These are phyloP conservation scores for Falco novaeseelandiae DNA, from an alignment of 2,797 vertebrate genomes.

Conservation along the genomic window DNA sequence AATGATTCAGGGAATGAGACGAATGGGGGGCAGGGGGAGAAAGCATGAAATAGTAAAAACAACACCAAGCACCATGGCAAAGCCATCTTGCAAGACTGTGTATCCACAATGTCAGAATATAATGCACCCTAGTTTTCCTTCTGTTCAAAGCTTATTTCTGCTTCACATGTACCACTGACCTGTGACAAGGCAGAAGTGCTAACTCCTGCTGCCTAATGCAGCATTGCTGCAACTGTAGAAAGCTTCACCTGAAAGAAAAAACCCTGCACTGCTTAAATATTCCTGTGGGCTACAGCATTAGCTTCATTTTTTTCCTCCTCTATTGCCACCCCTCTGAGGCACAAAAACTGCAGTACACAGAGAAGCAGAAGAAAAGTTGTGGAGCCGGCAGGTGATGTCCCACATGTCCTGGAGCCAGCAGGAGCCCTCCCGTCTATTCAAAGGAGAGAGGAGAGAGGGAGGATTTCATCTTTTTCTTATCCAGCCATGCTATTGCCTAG, in stretches of 20 bases:
- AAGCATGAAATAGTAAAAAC: not conserved
- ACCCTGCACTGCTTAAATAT: not conserved
- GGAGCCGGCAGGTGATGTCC: not conserved
- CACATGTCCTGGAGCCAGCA: not conserved
- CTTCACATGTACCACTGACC: not conserved
- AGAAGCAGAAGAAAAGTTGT: not conserved
- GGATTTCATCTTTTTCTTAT: not conserved
- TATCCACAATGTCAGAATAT: not conserved
- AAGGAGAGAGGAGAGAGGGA: not conserved
- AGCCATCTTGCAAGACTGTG: not conserved
- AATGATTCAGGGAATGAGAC: constrained; percentile 15
- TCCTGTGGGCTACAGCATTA: not conserved
- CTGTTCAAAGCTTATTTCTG: not conserved
- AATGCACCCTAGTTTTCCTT: not conserved
- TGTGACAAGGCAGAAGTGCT: not conserved
- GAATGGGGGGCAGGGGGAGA: not conserved
- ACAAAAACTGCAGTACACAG: not conserved
- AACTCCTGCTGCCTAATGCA: not conserved
- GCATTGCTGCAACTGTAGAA: not conserved
- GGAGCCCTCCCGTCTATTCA: not conserved
- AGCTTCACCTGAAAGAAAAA: not conserved
- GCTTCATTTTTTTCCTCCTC: not conserved
- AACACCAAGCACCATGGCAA: not conserved
- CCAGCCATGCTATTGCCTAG: not conserved
- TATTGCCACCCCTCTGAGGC: not conserved